These are phyloP conservation scores for Zosterops japonicus DNA, from an alignment of 2,113 vertebrate species.

Conservation along the genomic window DNA sequence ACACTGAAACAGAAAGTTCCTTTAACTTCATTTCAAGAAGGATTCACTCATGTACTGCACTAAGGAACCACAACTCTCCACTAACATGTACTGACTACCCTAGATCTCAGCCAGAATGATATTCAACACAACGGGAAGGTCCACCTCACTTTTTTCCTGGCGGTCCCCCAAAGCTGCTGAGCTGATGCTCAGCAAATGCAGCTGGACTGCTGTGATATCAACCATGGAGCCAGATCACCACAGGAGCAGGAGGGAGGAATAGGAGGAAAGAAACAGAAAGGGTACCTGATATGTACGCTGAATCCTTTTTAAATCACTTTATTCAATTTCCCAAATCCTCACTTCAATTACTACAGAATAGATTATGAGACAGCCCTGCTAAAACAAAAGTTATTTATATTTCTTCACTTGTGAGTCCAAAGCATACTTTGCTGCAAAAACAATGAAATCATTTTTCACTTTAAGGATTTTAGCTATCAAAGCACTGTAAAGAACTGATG, in stretches of 20 bases:
- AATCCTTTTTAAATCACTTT: neutral
- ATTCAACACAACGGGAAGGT: neutral
- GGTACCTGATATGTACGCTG: neutral
- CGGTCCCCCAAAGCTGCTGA: neutral
- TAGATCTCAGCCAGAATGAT: neutral
- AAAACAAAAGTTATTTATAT: neutral
- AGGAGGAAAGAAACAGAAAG: neutral
- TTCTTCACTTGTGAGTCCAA: neutral
- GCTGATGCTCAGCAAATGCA: slow-evolving; percentile 21
- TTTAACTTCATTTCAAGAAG: neutral
- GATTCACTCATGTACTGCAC: neutral
- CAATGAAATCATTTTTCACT: neutral
- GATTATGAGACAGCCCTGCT: neutral
- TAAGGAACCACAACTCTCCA: neutral
- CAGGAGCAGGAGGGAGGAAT: neutral
- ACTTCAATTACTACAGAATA: neutral
- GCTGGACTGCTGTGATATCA: slow-evolving; percentile 1
- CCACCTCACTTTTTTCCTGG: slow-evolving; percentile 23
- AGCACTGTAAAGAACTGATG: neutral
- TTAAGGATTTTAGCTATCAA: neutral
- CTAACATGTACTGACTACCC: neutral
- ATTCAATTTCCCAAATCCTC: neutral
- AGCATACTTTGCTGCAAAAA: neutral
- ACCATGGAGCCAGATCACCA: neutral
- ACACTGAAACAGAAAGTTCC: neutral